Conservation (phyloP, 1,140 invertebrate species). For the Caenorhabditis inopinata region DNA sequence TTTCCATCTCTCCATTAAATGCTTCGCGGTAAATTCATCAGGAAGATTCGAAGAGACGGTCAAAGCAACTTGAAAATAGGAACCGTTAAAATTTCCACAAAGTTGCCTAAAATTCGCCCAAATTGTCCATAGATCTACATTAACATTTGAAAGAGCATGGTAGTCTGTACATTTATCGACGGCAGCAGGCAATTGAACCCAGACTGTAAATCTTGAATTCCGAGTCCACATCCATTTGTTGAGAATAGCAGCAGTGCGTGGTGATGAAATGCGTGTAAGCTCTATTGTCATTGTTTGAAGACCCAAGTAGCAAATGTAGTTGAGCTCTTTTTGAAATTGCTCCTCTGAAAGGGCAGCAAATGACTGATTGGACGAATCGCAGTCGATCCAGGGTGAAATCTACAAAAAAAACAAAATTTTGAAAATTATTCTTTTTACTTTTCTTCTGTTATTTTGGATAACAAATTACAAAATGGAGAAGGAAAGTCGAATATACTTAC, state of each 20-base stretch:
- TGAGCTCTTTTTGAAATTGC: slow-evolving; percentile 48
- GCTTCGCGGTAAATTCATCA: slow-evolving; percentile 49
- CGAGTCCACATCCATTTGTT: slow-evolving; percentile 50
- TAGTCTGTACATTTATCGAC: not conserved
- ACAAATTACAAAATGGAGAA: too few relatives aligned
- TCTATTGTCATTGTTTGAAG: slow-evolving; percentile 50
- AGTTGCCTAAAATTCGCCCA: slow-evolving; percentile 51
- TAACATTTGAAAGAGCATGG: not conserved
- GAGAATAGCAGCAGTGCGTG: slow-evolving; percentile 51
- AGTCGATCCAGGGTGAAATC: slow-evolving; percentile 60
- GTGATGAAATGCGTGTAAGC: slow-evolving; percentile 46
- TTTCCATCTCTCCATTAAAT: slow-evolving; percentile 49
- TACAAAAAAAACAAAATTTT: not conserved
- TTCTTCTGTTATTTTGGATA: too few relatives aligned
- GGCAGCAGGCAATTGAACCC: slow-evolving; percentile 55
- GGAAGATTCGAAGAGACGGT: slow-evolving; percentile 43
- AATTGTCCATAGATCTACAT: slow-evolving; percentile 53
- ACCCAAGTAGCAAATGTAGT: slow-evolving; percentile 54
- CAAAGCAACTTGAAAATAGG: not conserved
- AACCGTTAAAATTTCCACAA: slow-evolving; percentile 38
- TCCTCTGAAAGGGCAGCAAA: slow-evolving; percentile 50
- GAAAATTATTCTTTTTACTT: too few relatives aligned
- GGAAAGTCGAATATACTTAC: too few relatives aligned
- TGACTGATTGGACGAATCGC: slow-evolving; percentile 47
- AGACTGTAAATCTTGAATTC: slow-evolving; percentile 45